Percentiles rank a stretch among this genome's conserved stretches.
Evolutionary conservation across 1,140 invertebrate species (phyloP).

Genomic region (Diabrotica undecimpunctata): DNA sequence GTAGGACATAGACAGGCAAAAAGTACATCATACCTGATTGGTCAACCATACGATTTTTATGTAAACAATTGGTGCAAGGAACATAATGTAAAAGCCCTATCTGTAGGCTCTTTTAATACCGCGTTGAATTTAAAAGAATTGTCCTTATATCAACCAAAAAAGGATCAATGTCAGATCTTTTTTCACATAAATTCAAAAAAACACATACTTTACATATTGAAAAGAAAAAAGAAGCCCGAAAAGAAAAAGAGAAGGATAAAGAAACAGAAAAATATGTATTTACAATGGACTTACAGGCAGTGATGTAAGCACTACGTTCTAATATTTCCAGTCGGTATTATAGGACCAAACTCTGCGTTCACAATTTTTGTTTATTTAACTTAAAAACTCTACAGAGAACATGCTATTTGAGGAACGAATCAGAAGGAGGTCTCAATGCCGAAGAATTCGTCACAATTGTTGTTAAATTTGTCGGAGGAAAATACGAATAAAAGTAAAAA

Average conservation of each 20-base stretch:
- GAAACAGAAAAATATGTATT: no score
- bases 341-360: conserved; percentile 6
- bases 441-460: conserved; percentile 10
- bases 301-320: not conserved
- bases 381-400: no score
- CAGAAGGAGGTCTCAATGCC: conserved; percentile 11
- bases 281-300: conserved; percentile 9
- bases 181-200: no score
- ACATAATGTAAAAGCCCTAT: no score
- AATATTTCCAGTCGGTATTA: conserved; percentile 9
- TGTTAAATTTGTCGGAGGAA: not conserved
- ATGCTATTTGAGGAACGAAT: conserved; percentile 10
- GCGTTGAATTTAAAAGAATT: not conserved
- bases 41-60: not conserved
- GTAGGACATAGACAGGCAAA: not conserved
- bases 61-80: not conserved
- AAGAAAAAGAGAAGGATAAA: no score
- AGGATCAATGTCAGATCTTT: no score
- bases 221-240: no score
- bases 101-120: no score
- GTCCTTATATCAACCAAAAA: not conserved
- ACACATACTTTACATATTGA: no score
- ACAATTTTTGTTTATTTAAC: conserved; percentile 14
- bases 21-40: not conserved
- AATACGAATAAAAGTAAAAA: conserved; percentile 4